A percentile compares a stretch with the other conserved stretches of the same genome.
phyloP scores from a whole-genome alignment of 2,113 vertebrate species.

The Tauraco erythrolophus region DNA sequence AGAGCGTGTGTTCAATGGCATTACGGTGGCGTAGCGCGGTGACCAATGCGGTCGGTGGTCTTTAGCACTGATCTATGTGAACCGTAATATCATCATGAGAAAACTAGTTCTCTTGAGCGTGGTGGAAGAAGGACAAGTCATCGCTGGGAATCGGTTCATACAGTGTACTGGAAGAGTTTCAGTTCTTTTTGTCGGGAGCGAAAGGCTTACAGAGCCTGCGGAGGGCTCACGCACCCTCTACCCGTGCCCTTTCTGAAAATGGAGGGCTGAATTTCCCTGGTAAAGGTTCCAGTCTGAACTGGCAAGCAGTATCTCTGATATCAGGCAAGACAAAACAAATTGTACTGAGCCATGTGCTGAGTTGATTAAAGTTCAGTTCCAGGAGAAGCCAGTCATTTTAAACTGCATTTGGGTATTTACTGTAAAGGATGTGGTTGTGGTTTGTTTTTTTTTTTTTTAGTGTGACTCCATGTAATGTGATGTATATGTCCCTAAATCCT shows the following conservation, averaged over 20 bases:
- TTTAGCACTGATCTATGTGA: not conserved
- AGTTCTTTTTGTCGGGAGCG: fast-evolving
- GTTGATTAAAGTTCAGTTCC: not conserved
- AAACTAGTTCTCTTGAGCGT: not conserved
- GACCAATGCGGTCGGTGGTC: not conserved
- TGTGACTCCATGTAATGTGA: not conserved
- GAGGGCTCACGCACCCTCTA: not conserved
- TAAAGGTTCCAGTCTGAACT: not conserved
- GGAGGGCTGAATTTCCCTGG: not conserved
- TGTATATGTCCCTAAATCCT: not conserved
- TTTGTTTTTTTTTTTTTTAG: not conserved
- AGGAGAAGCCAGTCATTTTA: not conserved
- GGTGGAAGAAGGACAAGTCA: not conserved
- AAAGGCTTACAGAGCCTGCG: not conserved
- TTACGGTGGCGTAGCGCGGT: not conserved
- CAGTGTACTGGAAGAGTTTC: not conserved
- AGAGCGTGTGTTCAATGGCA: not conserved
- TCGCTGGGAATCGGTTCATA: not conserved
- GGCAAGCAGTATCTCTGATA: not conserved
- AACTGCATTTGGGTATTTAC: not conserved
- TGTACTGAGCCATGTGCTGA: not conserved
- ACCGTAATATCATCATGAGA: not conserved
- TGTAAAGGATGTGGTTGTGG: not conserved
- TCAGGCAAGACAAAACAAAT: not conserved
- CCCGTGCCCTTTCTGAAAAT: not conserved